These are phyloP conservation scores for Hippopotamyrus pictus DNA, from an alignment of 2,797 vertebrate species.

Conservation along the genomic window DNA sequence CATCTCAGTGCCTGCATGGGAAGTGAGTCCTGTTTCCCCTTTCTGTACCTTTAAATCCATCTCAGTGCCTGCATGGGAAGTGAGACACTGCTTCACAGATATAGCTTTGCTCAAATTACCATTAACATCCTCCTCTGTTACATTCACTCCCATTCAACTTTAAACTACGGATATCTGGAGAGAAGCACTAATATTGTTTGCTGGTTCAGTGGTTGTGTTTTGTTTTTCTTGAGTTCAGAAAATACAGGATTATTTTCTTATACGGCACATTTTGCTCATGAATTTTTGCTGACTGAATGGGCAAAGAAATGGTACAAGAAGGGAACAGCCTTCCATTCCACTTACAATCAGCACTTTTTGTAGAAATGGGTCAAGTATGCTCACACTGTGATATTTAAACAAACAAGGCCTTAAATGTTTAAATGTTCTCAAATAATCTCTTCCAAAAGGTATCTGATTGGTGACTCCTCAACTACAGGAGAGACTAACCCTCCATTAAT, in stretches of 20 bases:
- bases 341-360: neutral
- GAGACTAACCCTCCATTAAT: neutral
- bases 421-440: neutral
- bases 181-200: constrained; percentile 17
- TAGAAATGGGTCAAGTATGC: neutral
- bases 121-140: neutral
- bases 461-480: neutral
- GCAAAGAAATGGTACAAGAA: neutral
- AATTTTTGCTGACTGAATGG: neutral
- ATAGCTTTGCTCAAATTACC: neutral
- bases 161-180: constrained; percentile 24
- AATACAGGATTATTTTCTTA: neutral
- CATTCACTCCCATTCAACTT: constrained; percentile 19
- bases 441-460: neutral
- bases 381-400: neutral
- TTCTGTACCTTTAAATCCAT: neutral
- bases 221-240: neutral
- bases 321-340: neutral
- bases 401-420: neutral
- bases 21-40: neutral
- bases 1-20: neutral
- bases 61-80: neutral
- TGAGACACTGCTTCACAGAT: neutral
- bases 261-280: neutral
- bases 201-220: constrained; percentile 24